Percentiles rank a stretch among this genome's conserved stretches.
These are phyloP conservation scores for Nysson spinosus DNA, from an alignment of 2,888 invertebrate genomes.

Conservation along the genomic window DNA sequence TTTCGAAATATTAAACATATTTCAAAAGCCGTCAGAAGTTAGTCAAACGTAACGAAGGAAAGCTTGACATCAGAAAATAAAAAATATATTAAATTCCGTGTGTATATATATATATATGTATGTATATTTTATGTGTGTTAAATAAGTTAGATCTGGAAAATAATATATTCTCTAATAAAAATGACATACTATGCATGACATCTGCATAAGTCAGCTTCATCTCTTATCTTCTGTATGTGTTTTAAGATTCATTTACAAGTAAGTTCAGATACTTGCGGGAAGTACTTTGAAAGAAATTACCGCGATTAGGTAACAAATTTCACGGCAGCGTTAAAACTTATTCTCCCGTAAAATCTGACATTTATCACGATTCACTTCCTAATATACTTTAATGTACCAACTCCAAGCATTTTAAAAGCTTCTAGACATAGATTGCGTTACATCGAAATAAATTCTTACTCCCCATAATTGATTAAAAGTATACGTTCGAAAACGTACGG, in stretches of 20 bases:
- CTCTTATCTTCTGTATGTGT: constrained; percentile 29
- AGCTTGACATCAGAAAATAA: constrained; percentile 35
- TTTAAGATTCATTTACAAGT: constrained; percentile 22
- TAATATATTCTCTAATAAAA: constrained; percentile 49
- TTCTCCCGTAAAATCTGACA: constrained; percentile 30
- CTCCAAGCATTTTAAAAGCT: constrained; percentile 16
- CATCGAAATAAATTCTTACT: neutral
- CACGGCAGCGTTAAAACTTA: constrained; percentile 51
- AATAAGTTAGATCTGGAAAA: constrained; percentile 48
- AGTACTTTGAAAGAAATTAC: constrained; percentile 22
- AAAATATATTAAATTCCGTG: constrained; percentile 50
- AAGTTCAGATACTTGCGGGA: constrained; percentile 18
- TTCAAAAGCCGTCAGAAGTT: constrained; percentile 15
- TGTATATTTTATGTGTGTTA: constrained; percentile 43
- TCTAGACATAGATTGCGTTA: constrained; percentile 3
- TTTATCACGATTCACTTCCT: constrained; percentile 47
- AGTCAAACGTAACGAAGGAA: constrained; percentile 17
- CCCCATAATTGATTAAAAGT: neutral
- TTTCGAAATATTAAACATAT: constrained; percentile 10
- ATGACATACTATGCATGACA: constrained; percentile 42
- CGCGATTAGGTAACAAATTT: constrained; percentile 39
- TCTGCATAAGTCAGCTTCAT: constrained; percentile 43
- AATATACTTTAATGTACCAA: constrained; percentile 28
- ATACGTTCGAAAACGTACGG: neutral
- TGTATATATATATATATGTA: constrained; percentile 25